Percentiles rank a stretch among this genome's conserved stretches.
These are phyloP conservation scores for Sphaerophoria rueppellii DNA, from an alignment of 2,888 invertebrate genomes.

Conservation along the genomic window DNA sequence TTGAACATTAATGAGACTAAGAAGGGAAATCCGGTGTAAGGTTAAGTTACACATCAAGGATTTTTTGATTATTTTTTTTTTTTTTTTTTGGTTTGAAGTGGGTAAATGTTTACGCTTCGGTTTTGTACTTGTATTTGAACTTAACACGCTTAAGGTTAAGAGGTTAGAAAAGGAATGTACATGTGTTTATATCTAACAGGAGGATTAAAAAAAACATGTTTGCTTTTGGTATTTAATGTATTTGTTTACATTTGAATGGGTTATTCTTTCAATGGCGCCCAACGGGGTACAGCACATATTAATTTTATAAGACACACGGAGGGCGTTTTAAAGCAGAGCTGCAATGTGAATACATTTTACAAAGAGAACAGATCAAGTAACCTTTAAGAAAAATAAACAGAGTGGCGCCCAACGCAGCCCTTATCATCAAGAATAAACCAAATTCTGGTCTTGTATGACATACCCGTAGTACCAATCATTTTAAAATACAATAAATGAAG, in stretches of 20 bases:
- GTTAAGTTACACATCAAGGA: constrained; percentile 28
- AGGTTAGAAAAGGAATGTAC: neutral
- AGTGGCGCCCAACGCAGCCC: no score
- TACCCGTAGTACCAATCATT: no score
- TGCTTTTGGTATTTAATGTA: neutral
- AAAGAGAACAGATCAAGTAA: no score
- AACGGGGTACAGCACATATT: neutral
- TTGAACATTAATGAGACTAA: constrained; percentile 39
- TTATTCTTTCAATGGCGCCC: neutral
- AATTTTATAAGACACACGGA: no score
- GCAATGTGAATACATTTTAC: no score
- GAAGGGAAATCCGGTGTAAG: constrained; percentile 35
- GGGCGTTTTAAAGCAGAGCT: no score
- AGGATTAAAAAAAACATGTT: neutral
- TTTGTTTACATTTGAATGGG: neutral
- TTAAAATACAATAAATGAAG: no score
- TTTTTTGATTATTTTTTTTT: neutral
- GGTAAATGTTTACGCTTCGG: neutral
- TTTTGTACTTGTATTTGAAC: neutral
- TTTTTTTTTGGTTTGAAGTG: neutral
- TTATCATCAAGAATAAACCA: no score
- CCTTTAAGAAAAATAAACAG: no score
- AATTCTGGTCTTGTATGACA: no score
- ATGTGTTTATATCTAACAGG: neutral
- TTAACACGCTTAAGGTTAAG: neutral